Percentiles rank a stretch among this genome's conserved stretches.
Conservation (phyloP, 2,797 vertebrate species). For the Astyanax mexicanus region DNA sequence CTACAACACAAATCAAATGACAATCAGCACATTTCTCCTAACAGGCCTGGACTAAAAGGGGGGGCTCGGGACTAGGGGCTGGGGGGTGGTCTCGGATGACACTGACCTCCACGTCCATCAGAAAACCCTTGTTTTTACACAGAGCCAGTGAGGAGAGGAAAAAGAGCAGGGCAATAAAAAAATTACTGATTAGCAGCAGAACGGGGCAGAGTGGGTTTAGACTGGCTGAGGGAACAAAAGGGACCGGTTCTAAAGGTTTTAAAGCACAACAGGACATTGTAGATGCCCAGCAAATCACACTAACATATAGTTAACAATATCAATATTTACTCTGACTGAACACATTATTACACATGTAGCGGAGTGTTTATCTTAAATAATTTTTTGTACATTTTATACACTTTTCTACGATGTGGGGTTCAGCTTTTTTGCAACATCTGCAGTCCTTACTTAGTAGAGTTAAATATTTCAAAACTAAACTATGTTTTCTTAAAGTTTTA, state of each 20-base stretch:
- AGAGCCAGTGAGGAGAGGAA: slow-evolving; percentile 21
- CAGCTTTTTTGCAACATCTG: too few species aligned
- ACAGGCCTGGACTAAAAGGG: background rate
- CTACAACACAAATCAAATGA: slow-evolving; percentile 6
- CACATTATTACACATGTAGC: too few species aligned
- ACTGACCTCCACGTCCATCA: slow-evolving; percentile 62
- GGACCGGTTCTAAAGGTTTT: slow-evolving; percentile 17
- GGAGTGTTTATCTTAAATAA: too few species aligned
- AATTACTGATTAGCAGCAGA: slow-evolving; percentile 44
- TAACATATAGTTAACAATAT: too few species aligned
- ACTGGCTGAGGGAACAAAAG: slow-evolving; percentile 15
- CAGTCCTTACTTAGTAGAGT: too few species aligned
- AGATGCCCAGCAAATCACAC: background rate
- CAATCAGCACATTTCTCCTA: slow-evolving; percentile 28
- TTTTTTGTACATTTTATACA: too few species aligned
- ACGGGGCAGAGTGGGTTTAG: background rate
- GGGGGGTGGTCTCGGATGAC: background rate
- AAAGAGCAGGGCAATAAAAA: slow-evolving; percentile 39
- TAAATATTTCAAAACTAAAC: too few species aligned
- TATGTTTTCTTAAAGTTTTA: too few species aligned
- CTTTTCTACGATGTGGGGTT: too few species aligned
- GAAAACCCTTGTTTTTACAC: slow-evolving; percentile 51
- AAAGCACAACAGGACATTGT: background rate
- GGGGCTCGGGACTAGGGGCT: too few species aligned
- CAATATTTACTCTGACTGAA: too few species aligned